These are phyloP conservation scores for Carcina quercana DNA, from an alignment of 2,888 invertebrate genomes.

Conservation along the genomic window DNA sequence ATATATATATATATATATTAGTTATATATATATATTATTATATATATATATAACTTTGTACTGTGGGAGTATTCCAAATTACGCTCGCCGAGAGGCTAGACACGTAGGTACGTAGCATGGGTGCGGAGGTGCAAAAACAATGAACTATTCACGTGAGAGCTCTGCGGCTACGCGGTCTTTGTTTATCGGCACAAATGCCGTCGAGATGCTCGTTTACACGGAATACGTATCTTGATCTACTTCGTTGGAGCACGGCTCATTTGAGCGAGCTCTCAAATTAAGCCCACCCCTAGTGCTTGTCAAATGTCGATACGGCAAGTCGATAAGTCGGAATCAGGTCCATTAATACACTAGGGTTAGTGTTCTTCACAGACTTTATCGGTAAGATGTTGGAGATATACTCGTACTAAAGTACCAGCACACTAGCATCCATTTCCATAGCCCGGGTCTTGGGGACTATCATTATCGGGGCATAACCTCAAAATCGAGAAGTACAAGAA, in stretches of 20 bases:
- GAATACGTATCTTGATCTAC: constrained; percentile 15
- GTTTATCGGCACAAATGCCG: constrained; percentile 12
- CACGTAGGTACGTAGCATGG: too few relatives aligned
- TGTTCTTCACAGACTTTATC: too few relatives aligned
- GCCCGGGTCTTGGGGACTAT: too few relatives aligned
- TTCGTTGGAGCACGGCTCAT: constrained; percentile 11
- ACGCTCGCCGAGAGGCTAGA: too few relatives aligned
- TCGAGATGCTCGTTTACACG: constrained; percentile 15
- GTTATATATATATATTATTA: too few relatives aligned
- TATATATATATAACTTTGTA: background rate
- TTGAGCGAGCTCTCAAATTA: constrained; percentile 18
- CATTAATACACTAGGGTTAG: background rate
- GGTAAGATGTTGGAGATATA: too few relatives aligned
- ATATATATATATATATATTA: too few relatives aligned
- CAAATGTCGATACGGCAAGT: background rate
- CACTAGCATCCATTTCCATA: too few relatives aligned
- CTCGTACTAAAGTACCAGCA: too few relatives aligned
- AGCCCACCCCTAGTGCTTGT: constrained; percentile 3
- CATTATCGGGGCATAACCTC: too few relatives aligned
- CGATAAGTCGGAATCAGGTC: background rate
- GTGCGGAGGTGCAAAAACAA: background rate
- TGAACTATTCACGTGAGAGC: constrained; percentile 2
- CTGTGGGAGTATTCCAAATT: background rate
- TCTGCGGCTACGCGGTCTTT: constrained; percentile 4
- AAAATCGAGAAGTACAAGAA: too few relatives aligned